These are phyloP conservation scores for Acipenser transmontanus DNA, from an alignment of 2,797 vertebrate genomes.

Conservation along the genomic window DNA sequence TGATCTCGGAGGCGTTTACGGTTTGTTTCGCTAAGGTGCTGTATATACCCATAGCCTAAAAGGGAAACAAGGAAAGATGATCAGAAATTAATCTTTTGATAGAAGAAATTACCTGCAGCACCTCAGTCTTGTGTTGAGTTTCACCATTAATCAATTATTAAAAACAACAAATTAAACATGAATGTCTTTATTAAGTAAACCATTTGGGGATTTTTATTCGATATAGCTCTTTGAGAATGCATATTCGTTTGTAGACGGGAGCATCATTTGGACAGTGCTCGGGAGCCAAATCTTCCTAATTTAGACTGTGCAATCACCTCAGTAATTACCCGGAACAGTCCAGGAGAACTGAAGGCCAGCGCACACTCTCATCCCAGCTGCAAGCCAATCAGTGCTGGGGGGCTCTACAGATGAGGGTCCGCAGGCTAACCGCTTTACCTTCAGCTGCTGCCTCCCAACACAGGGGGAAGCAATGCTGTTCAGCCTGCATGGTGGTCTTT, in stretches of 20 bases:
- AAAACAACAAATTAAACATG: background rate
- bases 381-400: background rate
- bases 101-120: background rate
- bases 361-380: too few relatives aligned
- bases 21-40: background rate
- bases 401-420: background rate
- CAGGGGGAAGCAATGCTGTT: conserved; percentile 4
- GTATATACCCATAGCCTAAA: background rate
- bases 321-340: too few relatives aligned
- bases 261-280: too few relatives aligned
- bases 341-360: too few relatives aligned
- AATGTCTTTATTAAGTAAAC: background rate
- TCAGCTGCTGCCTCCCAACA: background rate
- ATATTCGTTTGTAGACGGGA: too few relatives aligned
- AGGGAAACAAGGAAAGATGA: background rate
- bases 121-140: background rate
- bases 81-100: background rate
- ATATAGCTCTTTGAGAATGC: too few relatives aligned
- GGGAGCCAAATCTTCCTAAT: too few relatives aligned
- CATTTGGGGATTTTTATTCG: too few relatives aligned
- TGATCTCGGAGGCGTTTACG: background rate
- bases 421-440: background rate
- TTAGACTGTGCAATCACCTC: too few relatives aligned
- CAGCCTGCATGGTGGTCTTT: too few relatives aligned
- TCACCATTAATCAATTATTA: background rate